Evolutionary conservation across 1,140 invertebrate genomes (phyloP).

Genomic region (Lethocerus indicus): DNA sequence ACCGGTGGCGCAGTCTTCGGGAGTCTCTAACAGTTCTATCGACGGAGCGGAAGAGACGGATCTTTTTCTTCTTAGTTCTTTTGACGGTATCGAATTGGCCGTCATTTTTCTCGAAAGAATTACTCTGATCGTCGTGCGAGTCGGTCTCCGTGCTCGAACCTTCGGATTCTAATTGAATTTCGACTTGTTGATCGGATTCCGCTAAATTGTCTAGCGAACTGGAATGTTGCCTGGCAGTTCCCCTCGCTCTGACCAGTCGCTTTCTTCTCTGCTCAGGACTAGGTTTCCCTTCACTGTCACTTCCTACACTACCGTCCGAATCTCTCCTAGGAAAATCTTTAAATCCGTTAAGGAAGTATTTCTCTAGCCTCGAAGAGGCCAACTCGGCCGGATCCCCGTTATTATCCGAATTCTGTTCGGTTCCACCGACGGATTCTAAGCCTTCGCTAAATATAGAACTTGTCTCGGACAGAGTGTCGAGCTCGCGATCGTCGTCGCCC

Average conservation of each 20-base stretch:
- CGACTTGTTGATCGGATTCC: slow-evolving; percentile 25
- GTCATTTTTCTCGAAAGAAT: slow-evolving; percentile 41
- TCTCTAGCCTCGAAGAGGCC: slow-evolving; percentile 69
- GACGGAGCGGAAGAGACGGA: slow-evolving; percentile 26
- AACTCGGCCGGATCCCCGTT: slow-evolving; percentile 42
- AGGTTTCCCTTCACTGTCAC: slow-evolving; percentile 61
- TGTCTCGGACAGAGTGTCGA: slow-evolving; percentile 69
- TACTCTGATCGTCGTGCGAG: slow-evolving; percentile 48
- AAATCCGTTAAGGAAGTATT: slow-evolving; percentile 76
- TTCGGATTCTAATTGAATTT: slow-evolving; percentile 39
- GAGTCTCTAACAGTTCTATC: slow-evolving; percentile 18
- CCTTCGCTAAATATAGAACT: slow-evolving; percentile 75
- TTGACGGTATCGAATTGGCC: slow-evolving; percentile 68
- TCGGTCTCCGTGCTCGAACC: slow-evolving; percentile 59
- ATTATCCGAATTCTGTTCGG: slow-evolving; percentile 26
- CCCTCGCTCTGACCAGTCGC: slow-evolving; percentile 54
- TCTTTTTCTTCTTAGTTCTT: slow-evolving; percentile 50
- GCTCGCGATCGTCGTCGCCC: slow-evolving; percentile 27
- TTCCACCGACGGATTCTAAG: slow-evolving; percentile 42
- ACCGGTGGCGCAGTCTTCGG: slow-evolving; percentile 30
- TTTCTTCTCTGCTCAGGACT: slow-evolving; percentile 73
- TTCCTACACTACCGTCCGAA: slow-evolving; percentile 65
- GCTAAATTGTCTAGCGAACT: slow-evolving; percentile 57
- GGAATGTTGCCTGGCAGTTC: slow-evolving; percentile 60
- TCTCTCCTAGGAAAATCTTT: slow-evolving; percentile 60